Evolutionary conservation across 2,888 invertebrate genomes (phyloP).

Genomic region (Deilephila porcellus): DNA sequence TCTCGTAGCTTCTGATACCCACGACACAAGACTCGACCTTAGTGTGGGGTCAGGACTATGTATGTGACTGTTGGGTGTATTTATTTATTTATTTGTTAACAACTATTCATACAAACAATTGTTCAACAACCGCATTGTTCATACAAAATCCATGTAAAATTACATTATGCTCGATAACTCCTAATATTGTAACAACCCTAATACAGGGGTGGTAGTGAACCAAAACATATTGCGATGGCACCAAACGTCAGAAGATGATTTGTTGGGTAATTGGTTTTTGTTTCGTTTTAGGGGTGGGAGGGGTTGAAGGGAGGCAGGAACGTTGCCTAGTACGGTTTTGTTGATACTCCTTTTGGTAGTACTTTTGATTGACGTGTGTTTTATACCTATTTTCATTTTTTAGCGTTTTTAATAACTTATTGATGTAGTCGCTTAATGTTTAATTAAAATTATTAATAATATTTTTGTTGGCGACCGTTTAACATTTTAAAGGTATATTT

Average conservation of each 20-base stretch:
- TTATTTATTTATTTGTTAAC: too few relatives aligned
- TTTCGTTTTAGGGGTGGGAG: constrained; percentile 68
- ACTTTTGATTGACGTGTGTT: constrained; percentile 1
- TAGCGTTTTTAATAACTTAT: background rate
- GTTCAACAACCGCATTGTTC: background rate
- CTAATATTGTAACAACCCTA: background rate
- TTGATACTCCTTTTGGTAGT: constrained; percentile 62
- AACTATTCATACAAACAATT: background rate
- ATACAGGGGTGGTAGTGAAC: constrained; percentile 59
- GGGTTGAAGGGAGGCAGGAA: background rate
- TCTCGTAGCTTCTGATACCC: too few relatives aligned
- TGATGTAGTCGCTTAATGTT: too few relatives aligned
- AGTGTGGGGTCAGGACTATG: too few relatives aligned
- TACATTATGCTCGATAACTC: background rate
- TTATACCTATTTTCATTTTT: background rate
- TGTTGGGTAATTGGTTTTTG: constrained; percentile 82
- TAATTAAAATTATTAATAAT: too few relatives aligned
- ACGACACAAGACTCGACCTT: too few relatives aligned
- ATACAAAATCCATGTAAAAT: background rate
- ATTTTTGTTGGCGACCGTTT: too few relatives aligned
- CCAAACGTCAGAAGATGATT: constrained; percentile 83
- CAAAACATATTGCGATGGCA: constrained; percentile 82
- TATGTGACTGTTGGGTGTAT: too few relatives aligned
- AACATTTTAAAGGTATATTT: too few relatives aligned
- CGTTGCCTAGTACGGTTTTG: constrained; percentile 77